phyloP scores from a whole-genome alignment of 2,113 vertebrate species.

The Mola mola region DNA sequence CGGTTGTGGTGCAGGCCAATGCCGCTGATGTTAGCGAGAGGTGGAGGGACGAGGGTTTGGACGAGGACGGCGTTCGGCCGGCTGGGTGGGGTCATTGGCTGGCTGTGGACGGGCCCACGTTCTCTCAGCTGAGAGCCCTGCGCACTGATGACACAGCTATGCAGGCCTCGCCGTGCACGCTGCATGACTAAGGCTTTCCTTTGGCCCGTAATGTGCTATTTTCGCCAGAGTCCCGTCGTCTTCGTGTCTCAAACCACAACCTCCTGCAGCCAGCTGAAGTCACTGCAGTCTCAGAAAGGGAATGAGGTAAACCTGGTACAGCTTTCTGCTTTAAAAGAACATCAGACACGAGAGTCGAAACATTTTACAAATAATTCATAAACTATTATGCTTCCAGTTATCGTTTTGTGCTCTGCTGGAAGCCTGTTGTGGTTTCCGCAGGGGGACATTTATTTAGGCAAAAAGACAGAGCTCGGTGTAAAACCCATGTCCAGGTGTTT shows the following conservation, averaged over 20 bases:
- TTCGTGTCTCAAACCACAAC: slow-evolving; percentile 37
- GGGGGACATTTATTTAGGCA: slow-evolving; percentile 5
- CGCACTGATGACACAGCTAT: slow-evolving; percentile 41
- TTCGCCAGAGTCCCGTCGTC: slow-evolving; percentile 45
- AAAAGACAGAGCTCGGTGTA: slow-evolving; percentile 33
- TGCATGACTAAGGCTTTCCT: slow-evolving; percentile 68
- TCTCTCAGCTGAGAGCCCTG: slow-evolving; percentile 54
- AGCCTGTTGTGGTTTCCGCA: slow-evolving; percentile 9
- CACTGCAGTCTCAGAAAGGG: slow-evolving; percentile 37
- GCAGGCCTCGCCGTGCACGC: slow-evolving; percentile 35
- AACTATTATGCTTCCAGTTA: slow-evolving; percentile 25
- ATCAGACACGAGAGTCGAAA: slow-evolving; percentile 45
- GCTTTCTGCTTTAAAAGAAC: too few species aligned
- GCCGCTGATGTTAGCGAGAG: slow-evolving; percentile 66
- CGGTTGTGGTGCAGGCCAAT: slow-evolving; percentile 56
- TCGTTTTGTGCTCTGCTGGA: slow-evolving; percentile 29
- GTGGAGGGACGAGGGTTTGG: slow-evolving; percentile 45
- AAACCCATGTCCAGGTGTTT: slow-evolving; percentile 57
- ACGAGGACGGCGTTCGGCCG: slow-evolving; percentile 37
- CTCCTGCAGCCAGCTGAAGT: slow-evolving; percentile 53
- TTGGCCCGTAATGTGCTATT: slow-evolving; percentile 45
- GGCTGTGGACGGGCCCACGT: slow-evolving; percentile 24
- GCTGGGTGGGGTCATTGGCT: slow-evolving; percentile 62
- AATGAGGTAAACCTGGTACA: slow-evolving; percentile 37
- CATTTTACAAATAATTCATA: slow-evolving; percentile 35